These are phyloP conservation scores for Tursiops truncatus DNA, from an alignment of 2,113 vertebrate genomes.

Conservation along the genomic window DNA sequence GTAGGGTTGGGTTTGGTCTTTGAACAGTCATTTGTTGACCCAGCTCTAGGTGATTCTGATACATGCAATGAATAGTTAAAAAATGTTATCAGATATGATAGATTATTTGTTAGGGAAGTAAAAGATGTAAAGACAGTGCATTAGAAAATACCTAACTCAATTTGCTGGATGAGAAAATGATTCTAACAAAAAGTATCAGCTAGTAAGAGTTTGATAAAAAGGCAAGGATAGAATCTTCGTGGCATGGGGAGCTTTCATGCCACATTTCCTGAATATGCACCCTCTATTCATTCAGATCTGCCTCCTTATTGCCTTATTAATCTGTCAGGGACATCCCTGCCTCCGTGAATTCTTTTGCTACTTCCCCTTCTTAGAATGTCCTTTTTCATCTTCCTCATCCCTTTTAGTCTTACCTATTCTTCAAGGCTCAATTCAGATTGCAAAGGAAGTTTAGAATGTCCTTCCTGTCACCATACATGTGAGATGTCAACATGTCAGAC, in stretches of 20 bases:
- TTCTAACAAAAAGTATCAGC: not conserved
- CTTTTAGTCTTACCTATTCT: not conserved
- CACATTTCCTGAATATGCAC: not conserved
- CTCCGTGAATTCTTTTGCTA: not conserved
- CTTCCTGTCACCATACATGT: not conserved
- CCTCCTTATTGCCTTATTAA: not conserved
- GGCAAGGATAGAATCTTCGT: not conserved
- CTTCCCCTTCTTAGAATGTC: not conserved
- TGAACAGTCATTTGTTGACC: conserved; percentile 1
- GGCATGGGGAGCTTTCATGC: not conserved
- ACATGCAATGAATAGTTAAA: not conserved
- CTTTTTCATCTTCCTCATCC: not conserved
- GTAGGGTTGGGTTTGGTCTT: not conserved
- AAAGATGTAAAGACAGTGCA: not conserved
- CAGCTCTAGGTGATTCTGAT: not conserved
- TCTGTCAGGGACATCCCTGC: not conserved
- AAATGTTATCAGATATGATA: not conserved
- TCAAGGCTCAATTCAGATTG: not conserved
- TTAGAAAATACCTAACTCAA: conserved; percentile 6
- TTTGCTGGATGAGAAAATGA: conserved; percentile 21
- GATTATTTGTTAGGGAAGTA: conserved; percentile 27
- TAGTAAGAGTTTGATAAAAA: not conserved
- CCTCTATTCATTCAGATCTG: not conserved
- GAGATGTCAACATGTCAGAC: not conserved
- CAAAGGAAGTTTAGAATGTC: not conserved